Percentiles rank a stretch among this genome's conserved stretches.
Conservation (phyloP, 2,888 invertebrate genomes). For the Hetaerina titia region DNA sequence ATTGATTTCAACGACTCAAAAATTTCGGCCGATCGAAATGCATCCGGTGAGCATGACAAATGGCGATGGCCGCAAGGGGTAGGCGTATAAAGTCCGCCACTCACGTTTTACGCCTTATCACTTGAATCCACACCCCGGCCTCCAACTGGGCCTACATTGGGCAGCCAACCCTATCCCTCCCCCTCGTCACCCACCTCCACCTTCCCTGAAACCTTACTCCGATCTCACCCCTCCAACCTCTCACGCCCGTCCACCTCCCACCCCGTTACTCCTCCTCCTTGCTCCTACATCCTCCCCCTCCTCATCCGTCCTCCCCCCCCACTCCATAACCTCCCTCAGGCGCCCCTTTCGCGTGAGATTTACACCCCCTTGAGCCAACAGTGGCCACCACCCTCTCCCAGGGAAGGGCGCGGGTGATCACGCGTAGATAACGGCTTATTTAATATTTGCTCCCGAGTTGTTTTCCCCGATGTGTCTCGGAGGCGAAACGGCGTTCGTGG, state of each 20-base stretch:
- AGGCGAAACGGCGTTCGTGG: not conserved
- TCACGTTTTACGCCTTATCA: slow-evolving; percentile 35
- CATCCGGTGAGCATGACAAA: not conserved
- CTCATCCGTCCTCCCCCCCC: not conserved
- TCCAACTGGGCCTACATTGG: not conserved
- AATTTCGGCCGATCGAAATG: not conserved
- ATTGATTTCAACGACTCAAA: not conserved
- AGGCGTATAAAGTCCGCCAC: slow-evolving; percentile 4
- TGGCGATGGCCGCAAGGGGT: not conserved
- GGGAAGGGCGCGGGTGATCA: slow-evolving; percentile 41
- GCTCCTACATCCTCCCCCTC: not conserved
- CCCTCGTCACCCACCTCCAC: not conserved
- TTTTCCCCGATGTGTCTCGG: not conserved
- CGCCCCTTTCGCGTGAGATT: slow-evolving; percentile 47
- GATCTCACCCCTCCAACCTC: not conserved
- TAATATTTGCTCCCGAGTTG: slow-evolving; percentile 39
- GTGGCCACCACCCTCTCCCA: not conserved
- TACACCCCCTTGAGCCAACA: slow-evolving; percentile 49
- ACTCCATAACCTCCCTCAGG: not conserved
- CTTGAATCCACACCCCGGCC: not conserved
- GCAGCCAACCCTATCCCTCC: not conserved
- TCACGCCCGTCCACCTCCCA: not conserved
- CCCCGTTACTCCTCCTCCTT: not conserved
- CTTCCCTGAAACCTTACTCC: not conserved
- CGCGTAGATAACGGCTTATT: slow-evolving; percentile 66